Evolutionary conservation across 2,797 vertebrate genomes (phyloP).

Genomic region (Poecilia picta): DNA sequence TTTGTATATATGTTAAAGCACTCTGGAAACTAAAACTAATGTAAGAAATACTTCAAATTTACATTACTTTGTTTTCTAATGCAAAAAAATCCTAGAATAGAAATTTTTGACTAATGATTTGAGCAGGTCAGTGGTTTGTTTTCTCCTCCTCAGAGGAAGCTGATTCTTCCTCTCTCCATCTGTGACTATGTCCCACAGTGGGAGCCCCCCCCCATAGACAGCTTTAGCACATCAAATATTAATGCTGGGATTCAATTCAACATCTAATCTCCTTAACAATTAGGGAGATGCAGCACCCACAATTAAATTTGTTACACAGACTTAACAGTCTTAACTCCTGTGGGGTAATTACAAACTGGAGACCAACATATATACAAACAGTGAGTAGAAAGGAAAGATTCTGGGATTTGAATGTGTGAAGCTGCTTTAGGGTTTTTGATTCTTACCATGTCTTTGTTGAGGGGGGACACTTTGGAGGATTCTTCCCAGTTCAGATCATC

Average conservation of each 20-base stretch:
- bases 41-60: background rate
- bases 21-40: background rate
- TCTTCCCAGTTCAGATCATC: constrained; percentile 76
- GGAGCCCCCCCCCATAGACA: constrained; percentile 76
- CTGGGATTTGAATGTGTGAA: constrained; percentile 22
- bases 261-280: constrained; percentile 78
- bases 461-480: constrained; percentile 71
- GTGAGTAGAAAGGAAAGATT: constrained; percentile 24
- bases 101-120: background rate
- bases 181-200: constrained; percentile 74
- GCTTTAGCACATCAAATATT: constrained; percentile 84
- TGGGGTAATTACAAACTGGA: constrained; percentile 38
- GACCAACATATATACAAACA: constrained; percentile 14
- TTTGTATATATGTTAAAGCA: background rate
- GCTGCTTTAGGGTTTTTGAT: constrained; percentile 40
- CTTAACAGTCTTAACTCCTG: constrained; percentile 40
- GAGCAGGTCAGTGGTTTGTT: background rate
- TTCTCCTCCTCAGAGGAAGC: constrained; percentile 29
- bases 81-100: background rate
- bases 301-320: constrained; percentile 51
- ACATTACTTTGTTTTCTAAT: background rate
- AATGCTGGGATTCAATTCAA: constrained; percentile 81
- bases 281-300: constrained; percentile 50
- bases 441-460: constrained; percentile 78
- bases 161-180: constrained; percentile 75